Base-by-base conservation (phyloP, 2,113 vertebrate species). In the Piliocolobus tephrosceles region DNA sequence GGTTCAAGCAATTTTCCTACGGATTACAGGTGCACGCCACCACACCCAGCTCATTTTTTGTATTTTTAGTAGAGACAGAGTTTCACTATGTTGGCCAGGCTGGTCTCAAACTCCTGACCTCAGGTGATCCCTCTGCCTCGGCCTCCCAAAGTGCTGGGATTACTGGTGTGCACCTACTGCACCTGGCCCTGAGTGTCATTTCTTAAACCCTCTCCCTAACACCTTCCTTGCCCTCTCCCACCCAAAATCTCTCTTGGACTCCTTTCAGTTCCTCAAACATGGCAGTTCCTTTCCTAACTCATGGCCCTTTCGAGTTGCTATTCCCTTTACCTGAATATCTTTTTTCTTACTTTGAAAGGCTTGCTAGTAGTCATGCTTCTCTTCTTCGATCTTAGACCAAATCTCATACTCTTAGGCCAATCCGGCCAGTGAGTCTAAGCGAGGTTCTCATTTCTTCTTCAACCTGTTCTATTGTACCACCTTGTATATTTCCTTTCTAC, bases 181-280 rank as follows among this genome's bases (percentile, higher is more conserved):
- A 30, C 61, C 61, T 0, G 5, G 61, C 61, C 61, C 61, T 64
- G 12, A 58, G 43, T 61, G 32, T 64, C 22, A 75, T 61, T 30
- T 94, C 66, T 68, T 86, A 91, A 55, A 57, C 22, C 3, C 32
- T 68, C 4, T 27, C 12, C 18, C 45, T 64, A 64, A 64, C 23
- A 58, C 57, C 20, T 82, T 23, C 11, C 5, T n/a, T 35, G 3
- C 9, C 8, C 38, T 35, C 9, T 20, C 40, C 30, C 8, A 78
- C 38, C 12, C 58, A 22, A 58, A 9, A 11, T 85, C 55, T 83
- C 66, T 90, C 38, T 76, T 64, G 75, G 17, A 58, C n/a, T 80
- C 43, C 43, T 96, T 97, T 94, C 18, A 27, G 5, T 93, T 87
- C 50, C 50, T 90, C 58, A 93, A 86, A 83, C 75, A 38, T 58